phyloP scores from a whole-genome alignment of 1,140 invertebrate species.

The Drosophila athabasca region DNA sequence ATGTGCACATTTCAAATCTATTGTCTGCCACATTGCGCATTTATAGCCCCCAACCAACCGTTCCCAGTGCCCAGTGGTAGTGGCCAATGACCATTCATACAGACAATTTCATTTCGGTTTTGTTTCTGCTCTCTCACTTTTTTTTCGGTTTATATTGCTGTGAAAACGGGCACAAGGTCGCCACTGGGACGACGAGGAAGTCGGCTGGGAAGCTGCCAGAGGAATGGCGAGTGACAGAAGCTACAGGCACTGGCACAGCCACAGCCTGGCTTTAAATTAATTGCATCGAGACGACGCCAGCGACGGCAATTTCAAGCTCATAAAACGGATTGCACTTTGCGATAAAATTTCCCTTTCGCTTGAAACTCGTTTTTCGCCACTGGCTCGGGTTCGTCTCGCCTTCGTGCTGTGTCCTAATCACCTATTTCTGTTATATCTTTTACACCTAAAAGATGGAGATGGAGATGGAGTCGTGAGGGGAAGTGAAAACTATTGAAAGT shows the following conservation, averaged over 20 bases:
- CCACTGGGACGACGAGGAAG: slow-evolving; percentile 35
- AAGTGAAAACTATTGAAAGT: background rate
- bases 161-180: slow-evolving; percentile 76
- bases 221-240: slow-evolving; percentile 28
- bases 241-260: background rate
- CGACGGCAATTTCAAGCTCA: slow-evolving; percentile 44
- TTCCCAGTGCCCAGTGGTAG: background rate
- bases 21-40: slow-evolving; percentile 61
- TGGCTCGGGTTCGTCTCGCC: background rate
- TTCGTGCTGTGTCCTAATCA: slow-evolving; percentile 66
- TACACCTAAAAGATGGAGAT: slow-evolving; percentile 30
- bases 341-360: slow-evolving; percentile 75
- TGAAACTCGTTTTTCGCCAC: slow-evolving; percentile 58
- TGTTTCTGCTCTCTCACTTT: slow-evolving; percentile 17
- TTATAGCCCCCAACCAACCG: slow-evolving; percentile 53
- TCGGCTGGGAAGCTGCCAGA: slow-evolving; percentile 49
- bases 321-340: slow-evolving; percentile 55
- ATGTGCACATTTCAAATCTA: slow-evolving; percentile 67
- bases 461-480: background rate
- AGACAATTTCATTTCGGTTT: slow-evolving; percentile 66
- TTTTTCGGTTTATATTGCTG: slow-evolving; percentile 51
- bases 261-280: slow-evolving; percentile 49
- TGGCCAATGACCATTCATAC: slow-evolving; percentile 33
- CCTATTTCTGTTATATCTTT: slow-evolving; percentile 52
- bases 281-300: slow-evolving; percentile 53